Base-by-base conservation (phyloP, 1,140 invertebrate genomes). In the Campoletis sonorensis region DNA sequence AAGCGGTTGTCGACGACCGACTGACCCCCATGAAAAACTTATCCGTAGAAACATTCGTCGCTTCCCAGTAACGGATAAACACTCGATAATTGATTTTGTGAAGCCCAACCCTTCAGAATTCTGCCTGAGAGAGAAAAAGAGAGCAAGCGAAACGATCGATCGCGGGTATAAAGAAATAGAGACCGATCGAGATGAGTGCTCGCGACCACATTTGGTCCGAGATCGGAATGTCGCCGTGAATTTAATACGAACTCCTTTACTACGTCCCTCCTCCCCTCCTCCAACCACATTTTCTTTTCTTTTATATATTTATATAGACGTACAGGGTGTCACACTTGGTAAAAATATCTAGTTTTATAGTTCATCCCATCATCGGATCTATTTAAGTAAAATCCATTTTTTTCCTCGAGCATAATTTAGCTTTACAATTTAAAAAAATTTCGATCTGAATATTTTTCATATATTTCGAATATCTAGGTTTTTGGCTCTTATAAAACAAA, bases 81-180 rank as follows among this genome's bases (percentile, higher is more conserved):
- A 40, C 68, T 58, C 78, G 77, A 77, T 84, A 86, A 86, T 85
- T 86, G 84, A 86, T 86, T 86, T 86, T 84, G 85, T 86, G 85
- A 85, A 86, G 68, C 80, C 71, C 67, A 77, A 77, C 77, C 78
- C 73, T 81, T 70, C 30, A 58, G n/a, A 26, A 54, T 54, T 21
- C 61, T 23, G 40, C 40, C 40, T 45, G 40, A 5, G 68, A 71
- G 54, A 68, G 23, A 68, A 18, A 79, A 79, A 79, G 79, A 76
- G 78, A 27, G 76, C 61, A n/a, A 68, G 72, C 68, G 64, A 77
- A 33, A 40, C 27, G 61, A 72, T 75, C 61, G 73, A 75, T 75
- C 81, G 54, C 76, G 70, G 61, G 61, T 64, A 64, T 49, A 78
- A 85, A 85, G 81, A 84, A 82, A 80, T 70, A 64, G 77, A 78